A percentile compares a stretch with the other conserved stretches of the same genome.
Evolutionary conservation across 2,113 vertebrate species (phyloP).

Genomic region (Ctenomys sociabilis): DNA sequence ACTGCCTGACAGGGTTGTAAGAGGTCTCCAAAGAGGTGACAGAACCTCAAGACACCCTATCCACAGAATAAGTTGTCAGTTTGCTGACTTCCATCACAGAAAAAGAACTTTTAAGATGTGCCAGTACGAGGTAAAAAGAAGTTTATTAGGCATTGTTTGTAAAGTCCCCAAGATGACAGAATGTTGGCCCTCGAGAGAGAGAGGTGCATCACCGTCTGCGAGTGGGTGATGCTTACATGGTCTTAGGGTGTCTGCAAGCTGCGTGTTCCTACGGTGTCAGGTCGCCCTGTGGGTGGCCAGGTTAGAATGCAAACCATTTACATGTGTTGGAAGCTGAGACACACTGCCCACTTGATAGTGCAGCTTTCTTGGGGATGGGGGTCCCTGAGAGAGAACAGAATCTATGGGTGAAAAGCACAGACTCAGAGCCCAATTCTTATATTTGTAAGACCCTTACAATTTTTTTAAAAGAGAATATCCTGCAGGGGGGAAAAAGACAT

Average conservation of each 20-base stretch:
- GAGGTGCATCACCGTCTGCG: not conserved
- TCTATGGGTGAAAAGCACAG: not conserved
- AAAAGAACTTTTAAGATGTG: not conserved
- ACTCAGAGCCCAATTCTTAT: not conserved
- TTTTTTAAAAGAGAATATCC: not conserved
- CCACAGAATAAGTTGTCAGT: not conserved
- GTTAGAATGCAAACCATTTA: not conserved
- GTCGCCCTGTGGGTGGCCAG: not conserved
- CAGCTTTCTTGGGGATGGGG: not conserved
- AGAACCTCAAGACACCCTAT: not conserved
- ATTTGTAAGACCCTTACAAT: not conserved
- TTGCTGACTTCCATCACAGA: not conserved
- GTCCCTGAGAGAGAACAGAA: not conserved
- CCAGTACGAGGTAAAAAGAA: not conserved
- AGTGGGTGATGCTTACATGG: not conserved
- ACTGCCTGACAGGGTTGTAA: not conserved
- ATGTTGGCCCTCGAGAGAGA: not conserved
- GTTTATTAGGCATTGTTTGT: not conserved
- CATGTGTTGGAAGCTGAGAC: not conserved
- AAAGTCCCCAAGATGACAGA: not conserved
- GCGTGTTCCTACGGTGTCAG: not conserved
- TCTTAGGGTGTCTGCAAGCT: not conserved
- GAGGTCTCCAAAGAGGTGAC: not conserved
- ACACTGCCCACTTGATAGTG: not conserved
- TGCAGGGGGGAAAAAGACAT: not conserved